Evolutionary conservation across 2,797 vertebrate species (phyloP).

Genomic region (Pelobates cultripes): DNA sequence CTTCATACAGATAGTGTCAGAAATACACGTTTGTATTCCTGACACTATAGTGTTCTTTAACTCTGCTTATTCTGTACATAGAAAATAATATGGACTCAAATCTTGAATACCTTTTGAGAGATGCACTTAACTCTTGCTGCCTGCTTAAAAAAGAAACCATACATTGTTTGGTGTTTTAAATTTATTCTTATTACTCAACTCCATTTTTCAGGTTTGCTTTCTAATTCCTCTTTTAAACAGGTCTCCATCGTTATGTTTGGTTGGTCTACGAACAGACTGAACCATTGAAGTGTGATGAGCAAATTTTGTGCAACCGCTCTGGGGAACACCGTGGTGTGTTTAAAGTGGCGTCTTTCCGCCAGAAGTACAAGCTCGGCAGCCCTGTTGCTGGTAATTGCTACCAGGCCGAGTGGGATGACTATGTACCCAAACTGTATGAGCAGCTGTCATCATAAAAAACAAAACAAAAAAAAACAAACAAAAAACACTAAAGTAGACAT

Average conservation of each 20-base stretch:
- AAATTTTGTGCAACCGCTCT: constrained; percentile 81
- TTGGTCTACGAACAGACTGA: constrained; percentile 89
- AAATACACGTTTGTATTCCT: too few relatives aligned
- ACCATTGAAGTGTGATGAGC: constrained; percentile 78
- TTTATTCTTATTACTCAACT: too few relatives aligned
- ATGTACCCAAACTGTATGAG: constrained; percentile 92
- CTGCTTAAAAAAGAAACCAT: too few relatives aligned
- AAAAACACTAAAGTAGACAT: too few relatives aligned
- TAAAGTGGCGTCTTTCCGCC: constrained; percentile 83
- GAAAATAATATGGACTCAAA: too few relatives aligned
- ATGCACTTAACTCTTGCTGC: too few relatives aligned
- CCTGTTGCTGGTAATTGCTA: constrained; percentile 90
- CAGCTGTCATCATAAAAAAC: constrained; percentile 72
- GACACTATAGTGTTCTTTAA: too few relatives aligned
- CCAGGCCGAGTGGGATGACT: constrained; percentile 95
- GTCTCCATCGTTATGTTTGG: constrained; percentile 96
- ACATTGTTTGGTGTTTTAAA: too few relatives aligned
- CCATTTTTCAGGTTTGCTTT: too few relatives aligned
- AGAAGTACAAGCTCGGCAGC: constrained; percentile 82
- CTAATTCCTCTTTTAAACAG: constrained; percentile 63
- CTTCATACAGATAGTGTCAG: too few relatives aligned
- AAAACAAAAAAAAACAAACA: accelerated
- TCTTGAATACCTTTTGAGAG: too few relatives aligned
- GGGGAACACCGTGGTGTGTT: constrained; percentile 88
- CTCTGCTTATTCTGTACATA: too few relatives aligned